Conservation (phyloP, 2,113 vertebrate species). For the Rhinopomastus cyanomelas region DNA sequence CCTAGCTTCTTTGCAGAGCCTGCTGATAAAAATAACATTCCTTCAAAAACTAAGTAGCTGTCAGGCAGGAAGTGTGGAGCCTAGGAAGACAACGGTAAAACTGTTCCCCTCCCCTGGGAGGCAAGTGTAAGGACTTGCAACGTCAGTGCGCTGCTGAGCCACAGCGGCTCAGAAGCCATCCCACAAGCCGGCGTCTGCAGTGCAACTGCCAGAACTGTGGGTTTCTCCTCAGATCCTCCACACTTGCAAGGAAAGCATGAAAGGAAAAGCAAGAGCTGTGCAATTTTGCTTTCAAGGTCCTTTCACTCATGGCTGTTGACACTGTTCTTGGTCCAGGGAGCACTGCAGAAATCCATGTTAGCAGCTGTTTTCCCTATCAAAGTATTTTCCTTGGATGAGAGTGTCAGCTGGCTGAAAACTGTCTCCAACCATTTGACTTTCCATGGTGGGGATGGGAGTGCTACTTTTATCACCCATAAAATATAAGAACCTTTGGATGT, state of each 20-base stretch:
- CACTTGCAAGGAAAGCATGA: not conserved
- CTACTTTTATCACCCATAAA: conserved; percentile 44
- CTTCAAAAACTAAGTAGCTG: not conserved
- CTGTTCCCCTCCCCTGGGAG: not conserved
- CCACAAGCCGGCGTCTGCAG: not conserved
- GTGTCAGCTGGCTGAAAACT: conserved; percentile 55
- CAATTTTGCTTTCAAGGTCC: conserved; percentile 26
- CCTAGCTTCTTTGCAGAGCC: not conserved
- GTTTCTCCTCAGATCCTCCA: not conserved
- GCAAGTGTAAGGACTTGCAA: not conserved
- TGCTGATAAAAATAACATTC: not conserved
- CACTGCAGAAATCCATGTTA: conserved; percentile 33
- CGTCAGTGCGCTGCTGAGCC: not conserved
- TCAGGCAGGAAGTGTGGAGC: not conserved
- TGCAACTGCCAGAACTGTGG: not conserved
- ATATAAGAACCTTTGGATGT: conserved; percentile 25
- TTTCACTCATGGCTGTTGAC: conserved; percentile 22
- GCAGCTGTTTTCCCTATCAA: conserved; percentile 65
- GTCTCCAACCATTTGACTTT: conserved; percentile 60
- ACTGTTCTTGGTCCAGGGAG: not conserved
- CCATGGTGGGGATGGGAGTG: conserved; percentile 20
- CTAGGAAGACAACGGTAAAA: not conserved
- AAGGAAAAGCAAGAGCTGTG: not conserved
- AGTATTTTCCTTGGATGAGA: conserved; percentile 55
- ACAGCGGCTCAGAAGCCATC: not conserved